Evolutionary conservation across 2,797 vertebrate genomes (phyloP).

Genomic region (Anas acuta): DNA sequence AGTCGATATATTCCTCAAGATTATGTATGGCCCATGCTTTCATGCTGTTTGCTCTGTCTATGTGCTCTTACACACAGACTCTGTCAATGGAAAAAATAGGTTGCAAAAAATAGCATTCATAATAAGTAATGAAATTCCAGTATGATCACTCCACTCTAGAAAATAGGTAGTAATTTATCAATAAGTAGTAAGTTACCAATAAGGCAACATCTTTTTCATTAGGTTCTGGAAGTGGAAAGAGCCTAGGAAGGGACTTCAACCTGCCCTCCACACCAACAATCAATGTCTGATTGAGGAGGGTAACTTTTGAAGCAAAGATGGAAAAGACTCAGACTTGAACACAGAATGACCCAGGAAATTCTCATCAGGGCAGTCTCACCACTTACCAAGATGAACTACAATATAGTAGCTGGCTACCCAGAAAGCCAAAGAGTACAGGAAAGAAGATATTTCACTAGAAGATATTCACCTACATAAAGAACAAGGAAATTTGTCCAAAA

Average conservation of each 20-base stretch:
- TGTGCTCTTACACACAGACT: fast-evolving
- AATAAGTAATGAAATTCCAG: neutral
- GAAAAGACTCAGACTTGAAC: neutral
- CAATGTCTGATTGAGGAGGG: neutral
- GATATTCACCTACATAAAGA: neutral
- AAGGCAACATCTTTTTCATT: neutral
- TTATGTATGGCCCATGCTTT: neutral
- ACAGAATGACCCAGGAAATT: neutral
- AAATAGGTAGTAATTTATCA: neutral
- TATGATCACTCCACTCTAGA: neutral
- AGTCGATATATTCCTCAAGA: neutral
- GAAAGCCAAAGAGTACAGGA: neutral
- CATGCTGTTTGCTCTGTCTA: neutral
- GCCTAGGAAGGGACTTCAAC: fast-evolving
- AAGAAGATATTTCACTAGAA: neutral
- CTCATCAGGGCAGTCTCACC: neutral
- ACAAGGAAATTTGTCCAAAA: neutral
- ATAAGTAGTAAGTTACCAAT: neutral
- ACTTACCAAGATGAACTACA: neutral
- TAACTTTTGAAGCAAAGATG: neutral
- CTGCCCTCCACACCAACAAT: neutral
- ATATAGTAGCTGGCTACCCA: neutral
- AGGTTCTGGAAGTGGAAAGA: neutral
- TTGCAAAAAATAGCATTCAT: neutral
- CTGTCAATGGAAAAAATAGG: neutral